These are phyloP conservation scores for Zaprionus lachaisei DNA, from an alignment of 1,140 invertebrate genomes.

Conservation along the genomic window DNA sequence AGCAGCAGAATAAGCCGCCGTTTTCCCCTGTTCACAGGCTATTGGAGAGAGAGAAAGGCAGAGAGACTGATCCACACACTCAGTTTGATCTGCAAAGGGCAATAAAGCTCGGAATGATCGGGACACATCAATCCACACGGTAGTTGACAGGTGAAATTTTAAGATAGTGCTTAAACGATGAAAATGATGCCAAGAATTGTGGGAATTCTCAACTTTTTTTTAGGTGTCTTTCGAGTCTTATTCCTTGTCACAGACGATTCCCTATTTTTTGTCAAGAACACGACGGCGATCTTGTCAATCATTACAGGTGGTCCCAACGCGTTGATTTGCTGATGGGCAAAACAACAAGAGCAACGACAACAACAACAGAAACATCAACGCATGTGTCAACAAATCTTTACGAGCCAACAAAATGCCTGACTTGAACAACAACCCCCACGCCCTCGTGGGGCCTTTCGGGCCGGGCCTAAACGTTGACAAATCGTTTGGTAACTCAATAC, in stretches of 20 bases:
- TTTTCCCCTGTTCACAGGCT: neutral
- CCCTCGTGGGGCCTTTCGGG: slow-evolving; percentile 2
- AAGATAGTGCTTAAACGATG: neutral
- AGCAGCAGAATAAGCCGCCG: neutral
- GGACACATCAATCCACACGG: neutral
- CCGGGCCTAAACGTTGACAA: slow-evolving; percentile 72
- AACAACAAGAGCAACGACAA: slow-evolving; percentile 37
- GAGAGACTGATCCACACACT: neutral
- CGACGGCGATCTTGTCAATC: slow-evolving; percentile 4
- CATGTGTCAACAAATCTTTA: slow-evolving; percentile 76
- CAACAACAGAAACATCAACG: slow-evolving; percentile 64
- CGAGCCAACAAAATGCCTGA: slow-evolving; percentile 67
- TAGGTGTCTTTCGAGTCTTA: neutral
- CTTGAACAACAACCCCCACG: slow-evolving; percentile 16
- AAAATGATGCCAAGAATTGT: neutral
- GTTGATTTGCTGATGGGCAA: slow-evolving; percentile 38
- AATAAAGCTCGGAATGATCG: neutral
- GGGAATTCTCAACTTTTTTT: neutral
- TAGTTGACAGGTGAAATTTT: neutral
- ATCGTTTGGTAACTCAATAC: slow-evolving; percentile 78
- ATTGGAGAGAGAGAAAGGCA: neutral
- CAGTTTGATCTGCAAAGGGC: neutral
- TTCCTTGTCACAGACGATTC: neutral
- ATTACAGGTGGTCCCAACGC: slow-evolving; percentile 40
- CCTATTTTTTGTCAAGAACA: slow-evolving; percentile 1